phyloP scores from a whole-genome alignment of 2,888 invertebrate genomes.

The Notocelia uddmanniana region DNA sequence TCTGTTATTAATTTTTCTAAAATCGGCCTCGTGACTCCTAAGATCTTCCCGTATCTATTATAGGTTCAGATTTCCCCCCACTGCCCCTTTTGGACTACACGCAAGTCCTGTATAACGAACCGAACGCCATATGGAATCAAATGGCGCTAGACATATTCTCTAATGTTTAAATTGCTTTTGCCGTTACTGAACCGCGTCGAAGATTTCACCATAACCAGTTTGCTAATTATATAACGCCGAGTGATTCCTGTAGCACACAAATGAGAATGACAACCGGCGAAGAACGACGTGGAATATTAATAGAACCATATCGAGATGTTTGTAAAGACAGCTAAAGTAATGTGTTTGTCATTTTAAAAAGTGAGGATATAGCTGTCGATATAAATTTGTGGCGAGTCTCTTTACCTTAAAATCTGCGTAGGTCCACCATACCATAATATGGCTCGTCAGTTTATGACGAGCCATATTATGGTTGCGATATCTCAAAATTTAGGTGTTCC shows the following conservation, averaged over 20 bases:
- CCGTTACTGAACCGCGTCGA: conserved; percentile 29
- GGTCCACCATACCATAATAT: no score
- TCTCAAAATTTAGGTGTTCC: background rate
- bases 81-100: no score
- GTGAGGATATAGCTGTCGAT: background rate
- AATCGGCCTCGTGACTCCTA: no score
- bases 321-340: conserved; percentile 17
- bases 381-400: background rate
- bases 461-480: background rate
- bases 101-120: background rate
- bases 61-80: no score
- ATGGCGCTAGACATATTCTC: conserved; percentile 7
- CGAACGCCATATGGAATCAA: conserved; percentile 22
- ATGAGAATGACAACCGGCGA: conserved; percentile 37
- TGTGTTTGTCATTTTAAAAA: conserved; percentile 8
- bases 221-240: conserved; percentile 40
- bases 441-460: no score
- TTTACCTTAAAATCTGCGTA: background rate
- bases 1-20: no score
- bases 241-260: conserved; percentile 30
- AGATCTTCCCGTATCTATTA: no score
- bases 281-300: conserved; percentile 42
- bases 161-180: conserved; percentile 7
- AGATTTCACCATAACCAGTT: conserved; percentile 45
- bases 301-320: conserved; percentile 33